Evolutionary conservation across 2,113 vertebrate species (phyloP).

Genomic region (Atherinomorus stipes): DNA sequence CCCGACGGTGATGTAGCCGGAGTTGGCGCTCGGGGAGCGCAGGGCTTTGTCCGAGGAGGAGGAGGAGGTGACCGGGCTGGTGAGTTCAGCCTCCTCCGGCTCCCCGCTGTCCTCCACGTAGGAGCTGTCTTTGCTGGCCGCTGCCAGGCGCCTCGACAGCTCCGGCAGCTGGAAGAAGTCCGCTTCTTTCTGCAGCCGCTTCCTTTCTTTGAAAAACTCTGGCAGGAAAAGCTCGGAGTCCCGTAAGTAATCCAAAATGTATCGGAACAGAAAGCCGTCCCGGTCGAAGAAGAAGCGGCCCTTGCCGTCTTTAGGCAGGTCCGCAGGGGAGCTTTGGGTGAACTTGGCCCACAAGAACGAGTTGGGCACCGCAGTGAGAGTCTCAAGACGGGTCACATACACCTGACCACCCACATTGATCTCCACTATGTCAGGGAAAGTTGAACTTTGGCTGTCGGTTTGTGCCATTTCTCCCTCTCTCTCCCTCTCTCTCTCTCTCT

Average conservation of each 20-base stretch:
- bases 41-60: conserved; percentile 79
- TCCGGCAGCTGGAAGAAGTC: conserved; percentile 93
- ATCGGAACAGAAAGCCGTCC: conserved; percentile 96
- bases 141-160: conserved; percentile 86
- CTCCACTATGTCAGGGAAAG: conserved; percentile 93
- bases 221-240: conserved; percentile 92
- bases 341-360: conserved; percentile 94
- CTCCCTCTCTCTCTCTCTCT: background rate
- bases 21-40: conserved; percentile 85
- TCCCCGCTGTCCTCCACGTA: conserved; percentile 81
- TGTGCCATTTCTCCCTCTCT: conserved; percentile 73
- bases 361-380: conserved; percentile 89
- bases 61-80: conserved; percentile 80
- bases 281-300: conserved; percentile 96
- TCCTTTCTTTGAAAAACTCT: conserved; percentile 92
- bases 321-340: conserved; percentile 84
- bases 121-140: conserved; percentile 82
- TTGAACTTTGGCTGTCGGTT: conserved; percentile 40
- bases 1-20: conserved; percentile 94
- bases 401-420: conserved; percentile 97
- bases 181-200: conserved; percentile 91
- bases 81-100: conserved; percentile 75
- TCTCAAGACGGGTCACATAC: conserved; percentile 93
- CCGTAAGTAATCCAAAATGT: conserved; percentile 94
- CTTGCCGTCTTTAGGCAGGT: conserved; percentile 92